Evolutionary conservation across 2,113 vertebrate species (phyloP), one percentile per base, ranked within the genome.

Genomic region (Taurulus bubalis): DNA sequence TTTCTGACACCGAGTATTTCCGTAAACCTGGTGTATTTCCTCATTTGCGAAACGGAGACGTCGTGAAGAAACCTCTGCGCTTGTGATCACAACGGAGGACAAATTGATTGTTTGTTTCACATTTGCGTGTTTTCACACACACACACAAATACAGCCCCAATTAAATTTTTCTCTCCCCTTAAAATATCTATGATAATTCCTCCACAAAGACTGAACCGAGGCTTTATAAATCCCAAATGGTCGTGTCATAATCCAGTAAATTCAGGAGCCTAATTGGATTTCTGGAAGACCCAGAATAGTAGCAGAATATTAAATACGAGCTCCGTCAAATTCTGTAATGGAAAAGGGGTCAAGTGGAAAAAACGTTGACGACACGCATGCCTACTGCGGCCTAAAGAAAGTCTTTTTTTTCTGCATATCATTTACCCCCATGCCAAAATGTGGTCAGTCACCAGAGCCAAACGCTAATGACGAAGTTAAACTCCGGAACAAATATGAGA

Each of bases 241-340:
- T 78, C 53, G 55, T 88, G 89, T 90, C 82, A 91, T 90, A 94
- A 93, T 94, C 91, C 91, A 82, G 79, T 81, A 89, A 91, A 93
- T 90, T 88, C 82, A 45, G 55, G 79, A 80, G 69, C 77, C 85
- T 94, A 95, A 95, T 94, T 95, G 92, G 93, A 93, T 94, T 92
- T 93, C 84, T 84, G 68, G 80, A 88, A 85, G 79, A 59, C 88
- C 86, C 79, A 66, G 80, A 92, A 92, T 90, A 90, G 93, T 75
- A 79, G 65, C 77, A 71, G 88, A 89, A 90, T 92, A 93, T 93
- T 94, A 92, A 92, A 93, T 87, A 92, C 69, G 32, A 78, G 77
- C 84, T 80, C 89, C 89, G 87, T 93, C 87, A 90, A 89, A 91
- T 72, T 88, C 82, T 79, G 76, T 87, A 91, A 91, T 87, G 84